These are phyloP conservation scores for Heteromurus nitidus DNA, from an alignment of 2,888 invertebrate species.

Conservation along the genomic window DNA sequence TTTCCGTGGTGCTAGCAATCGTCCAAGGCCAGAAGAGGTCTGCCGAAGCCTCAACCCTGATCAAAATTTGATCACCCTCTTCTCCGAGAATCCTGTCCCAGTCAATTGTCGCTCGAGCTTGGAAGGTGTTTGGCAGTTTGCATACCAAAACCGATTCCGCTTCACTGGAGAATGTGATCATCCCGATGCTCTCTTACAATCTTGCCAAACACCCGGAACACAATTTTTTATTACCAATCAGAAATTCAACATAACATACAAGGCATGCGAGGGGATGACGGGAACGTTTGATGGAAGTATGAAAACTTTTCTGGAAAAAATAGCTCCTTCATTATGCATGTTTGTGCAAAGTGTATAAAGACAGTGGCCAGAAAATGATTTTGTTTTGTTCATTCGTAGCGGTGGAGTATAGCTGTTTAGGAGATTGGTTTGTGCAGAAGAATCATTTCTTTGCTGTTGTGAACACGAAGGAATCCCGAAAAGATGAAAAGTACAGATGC, in stretches of 20 bases:
- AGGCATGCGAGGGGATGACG: slow-evolving; percentile 91
- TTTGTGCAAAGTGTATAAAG: too few relatives aligned
- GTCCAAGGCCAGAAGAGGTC: slow-evolving; percentile 85
- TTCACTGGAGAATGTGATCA: slow-evolving; percentile 92
- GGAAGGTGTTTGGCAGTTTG: slow-evolving; percentile 98
- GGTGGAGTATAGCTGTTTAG: slow-evolving; percentile 93
- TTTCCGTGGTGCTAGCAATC: slow-evolving; percentile 79
- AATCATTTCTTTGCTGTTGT: slow-evolving; percentile 98
- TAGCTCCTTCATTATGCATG: too few relatives aligned
- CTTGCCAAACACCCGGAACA: slow-evolving; percentile 96
- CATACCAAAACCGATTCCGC: slow-evolving; percentile 90
- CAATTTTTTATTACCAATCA: slow-evolving; percentile 97
- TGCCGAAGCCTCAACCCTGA: slow-evolving; percentile 85
- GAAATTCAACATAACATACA: slow-evolving; percentile 94
- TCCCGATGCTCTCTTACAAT: slow-evolving; percentile 88
- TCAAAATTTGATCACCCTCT: slow-evolving; percentile 88
- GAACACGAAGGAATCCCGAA: slow-evolving; percentile 95
- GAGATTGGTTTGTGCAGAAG: slow-evolving; percentile 96
- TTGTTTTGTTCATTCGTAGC: slow-evolving; percentile 78
- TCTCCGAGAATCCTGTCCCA: slow-evolving; percentile 92
- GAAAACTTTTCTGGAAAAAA: too few relatives aligned
- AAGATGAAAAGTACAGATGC: slow-evolving; percentile 95
- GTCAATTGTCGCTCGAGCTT: slow-evolving; percentile 93
- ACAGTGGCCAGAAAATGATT: too few relatives aligned
- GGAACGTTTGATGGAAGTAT: slow-evolving; percentile 89